phyloP scores from a whole-genome alignment of 2,888 invertebrate species.

The Eupithecia subfuscata region DNA sequence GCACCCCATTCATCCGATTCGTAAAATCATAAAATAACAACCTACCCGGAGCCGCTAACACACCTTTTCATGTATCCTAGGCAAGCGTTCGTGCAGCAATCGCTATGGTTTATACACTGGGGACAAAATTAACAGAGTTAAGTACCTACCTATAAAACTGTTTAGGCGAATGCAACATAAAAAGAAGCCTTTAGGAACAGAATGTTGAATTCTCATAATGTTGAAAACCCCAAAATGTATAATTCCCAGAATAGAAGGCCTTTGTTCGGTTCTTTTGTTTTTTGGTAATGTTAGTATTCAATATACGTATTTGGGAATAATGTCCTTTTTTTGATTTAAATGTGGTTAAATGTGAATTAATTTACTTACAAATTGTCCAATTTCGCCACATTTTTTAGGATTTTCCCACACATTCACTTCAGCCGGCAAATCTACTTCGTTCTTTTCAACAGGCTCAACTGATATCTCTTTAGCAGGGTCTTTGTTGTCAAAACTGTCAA shows the following conservation, averaged over 20 bases:
- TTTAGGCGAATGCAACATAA: background rate
- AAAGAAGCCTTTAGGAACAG: too few species aligned
- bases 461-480: background rate
- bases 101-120: constrained; percentile 63
- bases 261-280: background rate
- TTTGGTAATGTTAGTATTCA: background rate
- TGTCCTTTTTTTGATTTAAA: background rate
- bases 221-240: too few species aligned
- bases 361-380: constrained; percentile 70
- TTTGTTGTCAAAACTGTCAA: background rate
- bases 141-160: background rate
- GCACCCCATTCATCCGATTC: constrained; percentile 89
- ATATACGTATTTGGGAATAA: background rate
- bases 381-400: constrained; percentile 54
- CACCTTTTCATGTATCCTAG: constrained; percentile 66
- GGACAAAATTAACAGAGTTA: constrained; percentile 15
- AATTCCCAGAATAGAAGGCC: too few species aligned
- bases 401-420: constrained; percentile 27
- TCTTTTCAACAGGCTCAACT: constrained; percentile 32
- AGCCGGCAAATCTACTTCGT: constrained; percentile 40
- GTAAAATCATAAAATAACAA: constrained; percentile 73
- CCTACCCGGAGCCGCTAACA: constrained; percentile 52
- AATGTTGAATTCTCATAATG: too few species aligned
- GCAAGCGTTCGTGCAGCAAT: constrained; percentile 68
- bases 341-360: background rate